A percentile compares a stretch with the other conserved stretches of the same genome.
Evolutionary conservation across 2,888 invertebrate genomes (phyloP).

Genomic region (Phymatocera aterrima): DNA sequence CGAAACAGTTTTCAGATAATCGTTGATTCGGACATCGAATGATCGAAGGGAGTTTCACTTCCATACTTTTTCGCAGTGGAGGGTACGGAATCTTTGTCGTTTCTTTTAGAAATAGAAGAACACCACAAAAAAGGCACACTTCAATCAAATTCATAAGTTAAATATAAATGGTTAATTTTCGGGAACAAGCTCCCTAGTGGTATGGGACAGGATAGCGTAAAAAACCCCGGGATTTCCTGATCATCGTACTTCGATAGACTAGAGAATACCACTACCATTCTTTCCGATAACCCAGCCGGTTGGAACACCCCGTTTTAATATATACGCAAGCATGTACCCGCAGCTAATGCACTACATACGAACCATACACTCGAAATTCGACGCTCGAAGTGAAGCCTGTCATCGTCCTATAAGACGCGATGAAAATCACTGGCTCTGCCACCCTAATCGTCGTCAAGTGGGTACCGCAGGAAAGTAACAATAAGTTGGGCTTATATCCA

Average conservation of each 20-base stretch:
- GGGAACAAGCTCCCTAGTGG: no score
- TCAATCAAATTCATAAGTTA: no score
- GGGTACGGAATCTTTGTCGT: not conserved
- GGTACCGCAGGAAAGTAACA: not conserved
- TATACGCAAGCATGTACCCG: not conserved
- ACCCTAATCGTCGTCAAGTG: slow-evolving; percentile 21
- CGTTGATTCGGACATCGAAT: no score
- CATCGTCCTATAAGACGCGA: not conserved
- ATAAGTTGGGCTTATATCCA: not conserved
- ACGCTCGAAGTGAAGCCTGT: slow-evolving; percentile 6
- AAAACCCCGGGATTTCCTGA: no score
- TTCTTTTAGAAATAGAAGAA: no score
- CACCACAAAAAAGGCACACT: no score
- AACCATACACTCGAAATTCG: not conserved
- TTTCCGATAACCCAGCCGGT: not conserved
- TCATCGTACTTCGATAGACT: not conserved
- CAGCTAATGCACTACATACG: not conserved
- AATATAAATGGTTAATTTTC: no score
- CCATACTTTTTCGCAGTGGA: not conserved
- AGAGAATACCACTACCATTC: no score
- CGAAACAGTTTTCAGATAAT: not conserved
- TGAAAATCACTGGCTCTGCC: not conserved
- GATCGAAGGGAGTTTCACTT: not conserved
- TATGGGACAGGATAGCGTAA: no score
- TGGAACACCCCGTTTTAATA: not conserved